These are phyloP conservation scores for Petromus typicus DNA, from an alignment of 2,113 vertebrate genomes.

Conservation along the genomic window DNA sequence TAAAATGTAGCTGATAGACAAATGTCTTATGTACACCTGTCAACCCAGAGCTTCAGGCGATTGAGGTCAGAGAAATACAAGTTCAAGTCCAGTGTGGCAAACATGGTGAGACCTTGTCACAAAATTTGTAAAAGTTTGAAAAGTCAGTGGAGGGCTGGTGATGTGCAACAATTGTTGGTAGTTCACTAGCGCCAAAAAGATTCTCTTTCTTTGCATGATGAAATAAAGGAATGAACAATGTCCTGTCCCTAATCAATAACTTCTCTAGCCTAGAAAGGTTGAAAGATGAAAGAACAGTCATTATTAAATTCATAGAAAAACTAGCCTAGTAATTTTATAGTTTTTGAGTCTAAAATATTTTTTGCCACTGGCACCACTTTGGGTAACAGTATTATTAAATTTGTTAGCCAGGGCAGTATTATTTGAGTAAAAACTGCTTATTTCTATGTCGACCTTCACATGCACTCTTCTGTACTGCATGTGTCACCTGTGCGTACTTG, in stretches of 20 bases:
- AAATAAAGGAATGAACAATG: background rate
- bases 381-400: background rate
- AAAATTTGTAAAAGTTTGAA: background rate
- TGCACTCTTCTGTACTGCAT: background rate
- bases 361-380: background rate
- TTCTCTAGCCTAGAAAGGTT: background rate
- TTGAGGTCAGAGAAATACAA: background rate
- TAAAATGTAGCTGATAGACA: background rate
- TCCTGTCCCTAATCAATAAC: background rate
- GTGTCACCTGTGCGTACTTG: background rate
- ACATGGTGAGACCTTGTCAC: background rate
- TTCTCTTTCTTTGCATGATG: background rate
- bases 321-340: background rate
- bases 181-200: background rate
- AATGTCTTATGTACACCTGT: background rate
- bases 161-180: background rate
- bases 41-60: background rate
- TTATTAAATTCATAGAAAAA: background rate
- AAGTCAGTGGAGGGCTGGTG: rapidly evolving
- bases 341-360: background rate
- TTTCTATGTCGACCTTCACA: background rate
- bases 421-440: slow-evolving; percentile 17
- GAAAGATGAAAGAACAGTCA: background rate
- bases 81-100: background rate
- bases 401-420: background rate